Base-by-base conservation (phyloP, 2,113 vertebrate species). In the Bos javanicus region DNA sequence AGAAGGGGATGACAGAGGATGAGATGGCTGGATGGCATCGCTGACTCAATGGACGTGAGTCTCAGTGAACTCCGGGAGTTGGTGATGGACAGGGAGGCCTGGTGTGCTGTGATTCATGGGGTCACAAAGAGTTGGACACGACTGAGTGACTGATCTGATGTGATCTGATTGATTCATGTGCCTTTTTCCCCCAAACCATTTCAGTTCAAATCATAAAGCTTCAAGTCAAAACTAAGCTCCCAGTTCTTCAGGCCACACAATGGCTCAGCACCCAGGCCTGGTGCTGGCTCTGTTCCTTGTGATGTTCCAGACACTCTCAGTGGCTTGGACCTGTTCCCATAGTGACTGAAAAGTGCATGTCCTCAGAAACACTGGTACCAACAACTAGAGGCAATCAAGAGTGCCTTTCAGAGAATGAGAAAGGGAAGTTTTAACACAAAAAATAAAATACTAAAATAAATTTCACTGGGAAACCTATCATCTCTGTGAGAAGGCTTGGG, bases 181-280 rank as follows among this genome's bases (percentile, higher is more conserved):
- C 10, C 46, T 59, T 50, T 7, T 2, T 0, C 1, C 12, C 7
- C 6, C 19, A 78, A 59, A 59, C 9, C 7, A 60, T 8, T 59
- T 52, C 14, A 80, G 25, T 54, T 90, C 64, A 95, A 76, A 87
- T 95, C 52, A 57, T 91, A 50, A 86, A 74, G 10, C 43, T 67
- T 81, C 15, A 91, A 60, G 82, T 87, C 95, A 94, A 96, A 97
- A 93, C 21, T 46, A 92, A 84, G 28, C 8, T 94, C 11, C 15
- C 8, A 15, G 1, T 1, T 26, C 36, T 30, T 74, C 54, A 83
- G 9, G 19, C 13, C 36, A 71, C 10, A 36, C 25, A 93, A 7
- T 19, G 25, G 67, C 59, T 93, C 23, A 28, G 7, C 25, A 17
- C n/a, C 8, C 39, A 86, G 11, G 36, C 2, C 59, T 17, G 2